Evolutionary conservation across 2,888 invertebrate genomes (phyloP).

Genomic region (Carabus problematicus): DNA sequence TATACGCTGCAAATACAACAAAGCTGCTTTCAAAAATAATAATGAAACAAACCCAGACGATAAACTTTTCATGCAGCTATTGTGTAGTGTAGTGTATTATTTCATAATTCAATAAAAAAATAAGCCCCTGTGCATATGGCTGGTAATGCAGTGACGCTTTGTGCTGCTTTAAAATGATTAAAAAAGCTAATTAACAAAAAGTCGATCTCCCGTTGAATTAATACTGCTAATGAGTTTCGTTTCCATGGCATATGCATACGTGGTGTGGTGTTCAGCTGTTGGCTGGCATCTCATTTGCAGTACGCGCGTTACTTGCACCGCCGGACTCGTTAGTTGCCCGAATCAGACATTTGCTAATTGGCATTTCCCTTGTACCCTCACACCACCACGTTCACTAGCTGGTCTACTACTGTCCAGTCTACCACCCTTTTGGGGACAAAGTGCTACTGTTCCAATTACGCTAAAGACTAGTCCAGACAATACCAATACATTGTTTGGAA

Average conservation of each 20-base stretch:
- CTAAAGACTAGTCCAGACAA: slow-evolving; percentile 25
- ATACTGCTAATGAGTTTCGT: slow-evolving; percentile 20
- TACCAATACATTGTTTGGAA: slow-evolving; percentile 30
- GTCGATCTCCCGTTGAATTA: slow-evolving; percentile 21
- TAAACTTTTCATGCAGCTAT: too few species aligned
- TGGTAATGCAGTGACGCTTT: too few species aligned
- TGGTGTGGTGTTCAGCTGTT: slow-evolving; percentile 12
- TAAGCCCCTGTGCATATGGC: too few species aligned
- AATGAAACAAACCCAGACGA: too few species aligned
- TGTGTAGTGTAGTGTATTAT: too few species aligned
- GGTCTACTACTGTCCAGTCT: neutral
- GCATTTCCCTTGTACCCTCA: slow-evolving; percentile 18
- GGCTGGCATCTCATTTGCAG: slow-evolving; percentile 36
- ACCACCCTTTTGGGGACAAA: neutral
- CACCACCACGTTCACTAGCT: neutral
- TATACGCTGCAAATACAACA: too few species aligned
- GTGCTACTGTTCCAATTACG: slow-evolving; percentile 32
- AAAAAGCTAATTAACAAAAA: slow-evolving; percentile 30
- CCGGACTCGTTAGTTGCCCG: slow-evolving; percentile 37
- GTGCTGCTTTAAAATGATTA: slow-evolving; percentile 23
- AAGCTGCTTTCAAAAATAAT: too few species aligned
- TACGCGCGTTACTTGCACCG: slow-evolving; percentile 5
- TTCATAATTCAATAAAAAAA: too few species aligned
- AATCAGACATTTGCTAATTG: slow-evolving; percentile 42
- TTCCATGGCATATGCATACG: slow-evolving; percentile 6